Evolutionary conservation across 2,888 invertebrate species (phyloP).

Genomic region (Leptothorax acervorum): DNA sequence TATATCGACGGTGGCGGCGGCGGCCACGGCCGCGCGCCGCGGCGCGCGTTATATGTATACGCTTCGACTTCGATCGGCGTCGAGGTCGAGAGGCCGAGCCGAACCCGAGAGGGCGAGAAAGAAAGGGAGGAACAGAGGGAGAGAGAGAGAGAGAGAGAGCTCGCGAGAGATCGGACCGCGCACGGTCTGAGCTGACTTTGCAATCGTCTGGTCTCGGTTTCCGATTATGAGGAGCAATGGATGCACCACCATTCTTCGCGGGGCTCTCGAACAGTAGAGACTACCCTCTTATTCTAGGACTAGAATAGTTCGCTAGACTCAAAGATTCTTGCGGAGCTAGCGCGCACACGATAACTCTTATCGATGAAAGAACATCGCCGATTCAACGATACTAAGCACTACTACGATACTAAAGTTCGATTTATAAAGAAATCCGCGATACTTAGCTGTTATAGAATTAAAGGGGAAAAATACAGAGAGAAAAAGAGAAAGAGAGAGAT

Average conservation of each 20-base stretch:
- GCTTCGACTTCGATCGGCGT: constrained; percentile 63
- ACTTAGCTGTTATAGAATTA: not conserved
- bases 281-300: not conserved
- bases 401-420: not conserved
- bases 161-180: constrained; percentile 54
- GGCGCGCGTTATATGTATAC: constrained; percentile 50
- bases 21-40: constrained; percentile 34
- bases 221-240: constrained; percentile 27
- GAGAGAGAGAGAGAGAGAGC: not conserved
- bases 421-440: not conserved
- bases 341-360: constrained; percentile 7
- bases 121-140: constrained; percentile 40
- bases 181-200: constrained; percentile 55
- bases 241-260: not conserved
- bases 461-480: not conserved
- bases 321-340: not conserved
- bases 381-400: not conserved
- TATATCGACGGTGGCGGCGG: constrained; percentile 57
- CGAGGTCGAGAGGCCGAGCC: constrained; percentile 67
- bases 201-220: constrained; percentile 34
- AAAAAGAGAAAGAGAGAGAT: not conserved
- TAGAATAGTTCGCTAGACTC: not conserved
- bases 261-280: not conserved
- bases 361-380: not conserved
- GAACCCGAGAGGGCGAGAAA: constrained; percentile 64